Base-by-base conservation (phyloP, 2,888 invertebrate species). In the Phaedon cochleariae region DNA sequence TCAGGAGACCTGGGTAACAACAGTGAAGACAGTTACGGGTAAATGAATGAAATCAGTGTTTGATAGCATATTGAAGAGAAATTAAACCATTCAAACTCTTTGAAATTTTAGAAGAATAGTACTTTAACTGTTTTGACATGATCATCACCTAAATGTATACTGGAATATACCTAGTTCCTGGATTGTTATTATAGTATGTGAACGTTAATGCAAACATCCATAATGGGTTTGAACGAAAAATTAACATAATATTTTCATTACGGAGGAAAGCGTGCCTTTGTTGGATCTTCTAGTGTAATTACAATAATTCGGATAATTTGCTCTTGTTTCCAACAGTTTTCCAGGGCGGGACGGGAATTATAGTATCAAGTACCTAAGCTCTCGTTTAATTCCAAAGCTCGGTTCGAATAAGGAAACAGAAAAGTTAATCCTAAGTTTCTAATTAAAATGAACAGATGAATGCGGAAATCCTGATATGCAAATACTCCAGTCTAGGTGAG, bases 161-260 rank as follows among this genome's bases (percentile, higher is more conserved):
- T 26, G 26, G 26, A 26, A 26, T 26, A 26, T 26, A 5, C 26
- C n/a, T n/a, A n/a, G n/a, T n/a, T n/a, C n/a, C n/a, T n/a, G n/a
- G n/a, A n/a, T n/a, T n/a, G n/a, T n/a, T n/a, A n/a, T n/a, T n/a
- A n/a, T n/a, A n/a, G n/a, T n/a, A n/a, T n/a, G n/a, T n/a, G 29
- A 17, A 18, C 20, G 31, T 31, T 53, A 5, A 20, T 22, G 29
- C 17, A 9, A 26, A 29, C 18, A 12, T 31, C 18, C 29, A 15
- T 9, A 21, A 29, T 18, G 17, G 10, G 2, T 34, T 54, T 20
- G 9, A 4, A 12, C 41, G 41, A 41, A 15, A 41, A 2, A 41
- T 41, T 41, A 41, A 41, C 41, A 41, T 41, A 41, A 41, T 41
- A 41, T 15, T 41, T 41, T 41, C 41, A 41, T 41, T 41, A 41